Conservation (phyloP, 2,888 invertebrate species). For the Drosophila trichaetosa region DNA sequence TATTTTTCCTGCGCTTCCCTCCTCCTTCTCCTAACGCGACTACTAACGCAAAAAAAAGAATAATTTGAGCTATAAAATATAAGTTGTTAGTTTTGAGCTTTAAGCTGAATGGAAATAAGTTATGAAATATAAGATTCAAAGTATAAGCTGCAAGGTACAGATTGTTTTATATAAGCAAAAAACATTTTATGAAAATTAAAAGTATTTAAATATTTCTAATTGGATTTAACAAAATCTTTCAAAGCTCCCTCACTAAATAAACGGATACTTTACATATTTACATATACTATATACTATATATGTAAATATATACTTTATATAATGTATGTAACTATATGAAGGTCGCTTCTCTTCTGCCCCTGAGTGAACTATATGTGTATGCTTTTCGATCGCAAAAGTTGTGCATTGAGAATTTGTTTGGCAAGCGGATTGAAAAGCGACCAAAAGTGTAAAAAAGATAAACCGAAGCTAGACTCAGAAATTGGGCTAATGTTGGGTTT, state of each 20-base stretch:
- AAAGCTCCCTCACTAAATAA: background rate
- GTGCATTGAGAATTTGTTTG: slow-evolving; percentile 30
- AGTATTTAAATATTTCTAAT: background rate
- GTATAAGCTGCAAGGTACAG: too few species aligned
- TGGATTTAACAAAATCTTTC: background rate
- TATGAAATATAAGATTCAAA: background rate
- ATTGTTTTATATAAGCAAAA: background rate
- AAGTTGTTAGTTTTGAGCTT: background rate
- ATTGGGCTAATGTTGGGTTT: slow-evolving; percentile 49
- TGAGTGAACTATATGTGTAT: slow-evolving; percentile 41
- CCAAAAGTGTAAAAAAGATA: slow-evolving; percentile 26
- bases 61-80: background rate
- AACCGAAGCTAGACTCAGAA: too few species aligned
- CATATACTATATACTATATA: too few species aligned
- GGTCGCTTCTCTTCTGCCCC: background rate
- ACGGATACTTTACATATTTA: background rate
- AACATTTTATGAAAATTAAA: background rate
- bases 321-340: background rate
- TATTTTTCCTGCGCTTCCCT: slow-evolving; percentile 34
- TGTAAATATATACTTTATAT: background rate
- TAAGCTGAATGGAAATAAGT: background rate
- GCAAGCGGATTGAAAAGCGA: slow-evolving; percentile 7
- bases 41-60: background rate
- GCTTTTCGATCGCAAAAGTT: slow-evolving; percentile 49
- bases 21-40: background rate